Percentiles rank a stretch among this genome's conserved stretches.
phyloP scores from a whole-genome alignment of 1,140 invertebrate genomes.

The Drosophila ercepeae region DNA sequence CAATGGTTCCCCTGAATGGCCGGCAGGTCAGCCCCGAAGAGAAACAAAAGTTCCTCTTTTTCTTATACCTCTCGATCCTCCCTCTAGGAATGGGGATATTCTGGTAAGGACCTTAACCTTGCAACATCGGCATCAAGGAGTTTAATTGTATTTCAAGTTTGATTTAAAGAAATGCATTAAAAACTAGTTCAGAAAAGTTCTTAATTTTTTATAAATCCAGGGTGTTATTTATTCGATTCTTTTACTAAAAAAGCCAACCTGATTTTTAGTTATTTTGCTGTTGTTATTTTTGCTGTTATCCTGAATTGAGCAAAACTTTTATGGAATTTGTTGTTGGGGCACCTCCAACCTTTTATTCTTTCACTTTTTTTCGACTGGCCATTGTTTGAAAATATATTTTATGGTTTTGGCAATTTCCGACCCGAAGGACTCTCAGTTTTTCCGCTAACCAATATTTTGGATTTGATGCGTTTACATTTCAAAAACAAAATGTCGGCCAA shows the following conservation, averaged over 20 bases:
- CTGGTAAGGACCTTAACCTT: not conserved
- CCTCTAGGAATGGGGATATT: slow-evolving; percentile 1
- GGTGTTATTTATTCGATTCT: not conserved
- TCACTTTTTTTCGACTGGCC: slow-evolving; percentile 1
- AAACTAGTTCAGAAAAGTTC: no score
- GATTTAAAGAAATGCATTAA: no score
- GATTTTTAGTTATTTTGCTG: not conserved
- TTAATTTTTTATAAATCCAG: no score
- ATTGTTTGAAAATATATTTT: slow-evolving; percentile 29
- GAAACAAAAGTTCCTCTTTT: slow-evolving; percentile 47
- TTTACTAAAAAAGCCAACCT: not conserved
- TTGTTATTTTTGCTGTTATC: not conserved
- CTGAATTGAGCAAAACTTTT: slow-evolving; percentile 52
- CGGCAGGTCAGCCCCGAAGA: slow-evolving; percentile 10
- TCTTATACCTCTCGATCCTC: not conserved
- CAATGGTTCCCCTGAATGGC: slow-evolving; percentile 17
- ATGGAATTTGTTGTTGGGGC: slow-evolving; percentile 44
- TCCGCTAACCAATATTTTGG: slow-evolving; percentile 2
- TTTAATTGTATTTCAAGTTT: no score
- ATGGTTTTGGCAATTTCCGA: slow-evolving; percentile 22
- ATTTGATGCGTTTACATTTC: slow-evolving; percentile 22
- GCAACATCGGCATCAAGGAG: not conserved
- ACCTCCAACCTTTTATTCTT: slow-evolving; percentile 12
- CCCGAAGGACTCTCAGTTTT: slow-evolving; percentile 13
- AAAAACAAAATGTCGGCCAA: not conserved